Evolutionary conservation across 2,113 vertebrate species (phyloP).

Genomic region (Bubo blakistoni): DNA sequence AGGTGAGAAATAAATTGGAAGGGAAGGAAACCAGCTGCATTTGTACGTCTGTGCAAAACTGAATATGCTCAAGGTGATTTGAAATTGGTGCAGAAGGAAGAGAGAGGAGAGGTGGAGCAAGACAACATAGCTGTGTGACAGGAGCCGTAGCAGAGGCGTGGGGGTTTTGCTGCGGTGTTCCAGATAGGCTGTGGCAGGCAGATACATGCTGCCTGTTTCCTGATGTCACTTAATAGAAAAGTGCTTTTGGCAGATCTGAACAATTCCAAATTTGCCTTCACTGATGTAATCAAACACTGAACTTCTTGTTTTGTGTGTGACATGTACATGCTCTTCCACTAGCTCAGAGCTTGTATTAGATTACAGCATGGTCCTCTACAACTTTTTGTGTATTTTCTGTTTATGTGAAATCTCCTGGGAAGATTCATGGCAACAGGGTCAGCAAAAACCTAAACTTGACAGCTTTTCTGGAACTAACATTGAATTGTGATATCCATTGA

Average conservation of each 20-base stretch:
- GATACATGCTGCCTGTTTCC: neutral
- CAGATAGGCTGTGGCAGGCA: neutral
- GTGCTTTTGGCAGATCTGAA: neutral
- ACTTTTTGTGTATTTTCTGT: neutral
- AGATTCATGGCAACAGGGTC: neutral
- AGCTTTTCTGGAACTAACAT: neutral
- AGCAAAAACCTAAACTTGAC: neutral
- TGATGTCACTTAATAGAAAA: neutral
- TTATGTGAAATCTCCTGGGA: neutral
- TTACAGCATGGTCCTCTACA: neutral
- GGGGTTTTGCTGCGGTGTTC: fast-evolving
- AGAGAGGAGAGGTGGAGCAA: neutral
- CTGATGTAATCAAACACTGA: slow-evolving; percentile 15
- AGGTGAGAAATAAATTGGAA: neutral
- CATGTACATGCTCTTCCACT: neutral
- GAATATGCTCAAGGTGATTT: neutral
- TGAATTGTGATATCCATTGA: neutral
- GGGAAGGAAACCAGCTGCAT: neutral
- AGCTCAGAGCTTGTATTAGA: neutral
- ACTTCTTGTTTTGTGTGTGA: neutral
- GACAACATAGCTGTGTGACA: fast-evolving
- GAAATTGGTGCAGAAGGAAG: neutral
- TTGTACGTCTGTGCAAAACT: neutral
- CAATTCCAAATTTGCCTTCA: neutral
- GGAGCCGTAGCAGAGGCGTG: neutral